Base-by-base conservation (phyloP, 2,888 invertebrate species). In the Cephus pygmeus region DNA sequence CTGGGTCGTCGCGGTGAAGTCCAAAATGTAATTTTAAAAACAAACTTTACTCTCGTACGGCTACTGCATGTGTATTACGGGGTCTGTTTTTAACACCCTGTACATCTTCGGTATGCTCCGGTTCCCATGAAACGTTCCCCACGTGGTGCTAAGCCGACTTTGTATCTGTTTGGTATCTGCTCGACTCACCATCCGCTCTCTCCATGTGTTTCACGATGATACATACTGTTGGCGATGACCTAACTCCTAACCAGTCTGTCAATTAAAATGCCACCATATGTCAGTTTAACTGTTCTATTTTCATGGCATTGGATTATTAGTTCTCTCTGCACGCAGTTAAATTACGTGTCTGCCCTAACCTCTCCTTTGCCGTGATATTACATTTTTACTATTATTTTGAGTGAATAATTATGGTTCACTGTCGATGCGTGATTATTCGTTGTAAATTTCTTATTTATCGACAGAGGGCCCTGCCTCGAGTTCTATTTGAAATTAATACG, bases 241-340 rank as follows among this genome's bases (percentile, higher is more conserved):
- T 87, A 87, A 89, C 85, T 88, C 86, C 87, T 87, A 87, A 89
- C 85, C 88, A 83, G 88, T 85, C 88, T 85, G 87, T 89, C 89
- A 88, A 89, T 89, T 89, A 89, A 89, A 89, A 88, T 86, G 87
- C 89, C 88, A 87, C 87, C 87, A 86, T 86, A 87, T 86, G 87
- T 84, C 85, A 85, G 85, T 87, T 85, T 69, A 79, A 69, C 76
- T 76, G 80, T 79, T 81, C 80, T 80, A 79, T 56, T 56, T 56
- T 56, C 56, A 23, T 2, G 56, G 23, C 23, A 56, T 23, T 56
- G 2, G 56, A 56, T 56, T 56, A 56, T 56, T 9, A 56, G 23
- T 56, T 56, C 23, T 56, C 56, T 23, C 23, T 9, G 56, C 56
- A 56, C 56, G 56, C 56, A 23, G 23, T 56, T 0, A 56, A 56